Base-by-base conservation (phyloP, 2,888 invertebrate genomes). In the Luperina nickerlii region DNA sequence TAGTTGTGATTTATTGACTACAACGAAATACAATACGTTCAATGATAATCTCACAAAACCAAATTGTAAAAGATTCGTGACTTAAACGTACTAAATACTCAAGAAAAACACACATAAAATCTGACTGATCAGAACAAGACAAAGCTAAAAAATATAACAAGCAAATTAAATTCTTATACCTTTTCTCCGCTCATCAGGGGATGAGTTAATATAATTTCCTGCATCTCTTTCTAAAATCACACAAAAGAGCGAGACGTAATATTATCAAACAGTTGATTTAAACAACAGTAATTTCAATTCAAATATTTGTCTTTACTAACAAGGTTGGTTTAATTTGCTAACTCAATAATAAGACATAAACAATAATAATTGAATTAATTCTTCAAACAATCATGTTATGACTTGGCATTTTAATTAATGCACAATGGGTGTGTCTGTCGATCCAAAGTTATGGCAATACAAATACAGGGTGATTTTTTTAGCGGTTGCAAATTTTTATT, bases 361-460 rank as follows among this genome's bases (percentile, higher is more conserved):
- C 90, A 88, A 83, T 82, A 76, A 80, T 80, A 68, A 80, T 80
- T 83, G 32, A 83, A 80, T 80, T 77, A 76, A 80, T 83, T 54
- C 76, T 80, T 83, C 80, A 80, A 80, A 67, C 78, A 79, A 77
- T 69, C 9, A 65, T 83, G 83, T 79, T 78, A n/a, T n/a, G 78
- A 81, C 82, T 89, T 81, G 18, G 20, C 32, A 60, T 87, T 87
- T 84, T 87, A 89, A 88, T 89, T 81, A 85, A 88, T 89, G 87
- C 87, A 63, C 76, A 80, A 27, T 27, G 87, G 85, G 76, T 88
- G 81, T 87, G 88, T 83, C 79, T 73, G 45, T 38, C 27, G 45
- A 62, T 80, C 18, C 27, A 27, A 15, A 54, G 67, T 60, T 38
- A 42, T 54, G 27, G 38, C 13, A 45, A 51, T 32, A 24, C 67